Evolutionary conservation across 2,113 vertebrate species (phyloP).

Genomic region (Ibidorhyncha struthersii): DNA sequence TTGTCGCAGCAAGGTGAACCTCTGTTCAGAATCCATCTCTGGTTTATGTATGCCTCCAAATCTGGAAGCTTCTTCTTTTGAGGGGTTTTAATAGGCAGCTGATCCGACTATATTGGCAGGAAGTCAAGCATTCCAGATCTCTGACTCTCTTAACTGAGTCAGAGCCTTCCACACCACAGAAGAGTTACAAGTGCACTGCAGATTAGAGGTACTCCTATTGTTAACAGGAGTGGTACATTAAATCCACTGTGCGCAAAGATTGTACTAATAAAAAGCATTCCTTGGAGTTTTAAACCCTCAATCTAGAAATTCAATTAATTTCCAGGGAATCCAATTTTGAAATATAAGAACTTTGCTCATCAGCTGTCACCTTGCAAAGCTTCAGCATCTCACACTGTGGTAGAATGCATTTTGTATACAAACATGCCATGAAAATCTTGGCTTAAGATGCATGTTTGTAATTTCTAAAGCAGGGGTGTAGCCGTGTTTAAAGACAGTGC

Average conservation of each 20-base stretch:
- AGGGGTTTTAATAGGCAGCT: not conserved
- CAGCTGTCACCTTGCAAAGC: not conserved
- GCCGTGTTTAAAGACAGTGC: not conserved
- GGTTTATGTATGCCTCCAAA: not conserved
- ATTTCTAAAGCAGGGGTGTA: not conserved
- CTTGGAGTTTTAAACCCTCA: not conserved
- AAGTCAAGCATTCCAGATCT: not conserved
- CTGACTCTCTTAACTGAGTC: not conserved
- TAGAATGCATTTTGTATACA: not conserved
- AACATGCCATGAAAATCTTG: not conserved
- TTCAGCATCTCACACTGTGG: not conserved
- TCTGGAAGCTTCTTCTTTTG: not conserved
- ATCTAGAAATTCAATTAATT: not conserved
- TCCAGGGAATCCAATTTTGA: not conserved
- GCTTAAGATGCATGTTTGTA: not conserved
- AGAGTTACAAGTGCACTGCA: not conserved
- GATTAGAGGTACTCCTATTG: not conserved
- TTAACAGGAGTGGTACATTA: not conserved
- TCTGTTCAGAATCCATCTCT: not conserved
- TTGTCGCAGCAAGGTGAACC: not conserved
- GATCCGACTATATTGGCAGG: not conserved
- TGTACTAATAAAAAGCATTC: not conserved
- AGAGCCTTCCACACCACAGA: not conserved
- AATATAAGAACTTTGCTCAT: not conserved
- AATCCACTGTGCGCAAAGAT: not conserved